Conservation (phyloP, 2,888 invertebrate genomes). For the Synergus laeviventris region DNA sequence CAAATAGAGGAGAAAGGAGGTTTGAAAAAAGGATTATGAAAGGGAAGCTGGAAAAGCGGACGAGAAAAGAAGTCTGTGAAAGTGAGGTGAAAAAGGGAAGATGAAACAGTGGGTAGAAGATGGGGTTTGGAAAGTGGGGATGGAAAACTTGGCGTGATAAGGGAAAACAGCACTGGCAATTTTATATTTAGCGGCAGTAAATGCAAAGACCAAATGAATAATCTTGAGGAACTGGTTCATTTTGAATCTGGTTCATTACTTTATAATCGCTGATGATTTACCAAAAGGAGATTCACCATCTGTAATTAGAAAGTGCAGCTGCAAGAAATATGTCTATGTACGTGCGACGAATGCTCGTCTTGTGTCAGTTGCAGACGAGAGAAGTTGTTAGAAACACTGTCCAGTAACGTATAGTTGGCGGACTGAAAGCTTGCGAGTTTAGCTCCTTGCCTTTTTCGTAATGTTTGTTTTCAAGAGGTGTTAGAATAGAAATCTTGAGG, state of each 20-base stretch:
- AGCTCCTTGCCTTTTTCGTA: slow-evolving; percentile 38
- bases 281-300: slow-evolving; percentile 18
- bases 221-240: background rate
- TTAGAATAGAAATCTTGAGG: slow-evolving; percentile 39
- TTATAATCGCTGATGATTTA: slow-evolving; percentile 16
- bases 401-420: slow-evolving; percentile 19
- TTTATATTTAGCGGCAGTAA: background rate
- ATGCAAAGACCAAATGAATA: background rate
- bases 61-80: no score
- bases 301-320: slow-evolving; percentile 35
- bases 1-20: background rate
- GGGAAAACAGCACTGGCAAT: no score
- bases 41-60: no score
- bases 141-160: no score
- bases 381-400: slow-evolving; percentile 36
- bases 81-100: no score
- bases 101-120: no score
- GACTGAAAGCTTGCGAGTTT: slow-evolving; percentile 38
- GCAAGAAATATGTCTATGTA: background rate
- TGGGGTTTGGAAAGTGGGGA: no score
- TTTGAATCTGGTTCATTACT: slow-evolving; percentile 6
- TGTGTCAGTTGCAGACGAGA: background rate
- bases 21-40: no score
- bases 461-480: slow-evolving; percentile 40
- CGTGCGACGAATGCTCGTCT: slow-evolving; percentile 4